phyloP scores from a whole-genome alignment of 2,888 invertebrate species.

The Parochlus steinenii region DNA sequence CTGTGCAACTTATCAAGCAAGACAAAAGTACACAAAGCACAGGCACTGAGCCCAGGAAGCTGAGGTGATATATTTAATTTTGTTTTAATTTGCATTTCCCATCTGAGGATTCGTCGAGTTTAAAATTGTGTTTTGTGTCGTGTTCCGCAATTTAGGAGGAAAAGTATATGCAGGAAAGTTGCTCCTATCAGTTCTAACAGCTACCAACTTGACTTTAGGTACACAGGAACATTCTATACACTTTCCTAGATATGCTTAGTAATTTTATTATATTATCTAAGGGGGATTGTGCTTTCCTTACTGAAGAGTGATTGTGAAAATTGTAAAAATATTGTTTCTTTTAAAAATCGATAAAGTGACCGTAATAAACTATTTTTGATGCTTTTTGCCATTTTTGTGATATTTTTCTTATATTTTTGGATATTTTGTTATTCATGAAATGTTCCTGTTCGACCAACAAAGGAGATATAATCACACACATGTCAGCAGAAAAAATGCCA shows the following conservation, averaged over 20 bases:
- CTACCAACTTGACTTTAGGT: too few species aligned
- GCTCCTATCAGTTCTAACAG: too few species aligned
- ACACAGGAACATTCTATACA: too few species aligned
- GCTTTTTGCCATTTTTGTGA: neutral
- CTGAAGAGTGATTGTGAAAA: too few species aligned
- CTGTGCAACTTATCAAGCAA: constrained; percentile 2
- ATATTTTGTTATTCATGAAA: too few species aligned
- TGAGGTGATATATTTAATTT: constrained; percentile 12
- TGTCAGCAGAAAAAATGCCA: constrained; percentile 3
- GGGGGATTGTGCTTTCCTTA: too few species aligned
- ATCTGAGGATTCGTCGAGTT: constrained; percentile 3
- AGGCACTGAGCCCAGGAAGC: constrained; percentile 4
- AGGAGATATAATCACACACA: constrained; percentile 3
- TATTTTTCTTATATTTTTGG: too few species aligned
- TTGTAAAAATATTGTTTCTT: neutral
- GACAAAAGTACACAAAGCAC: constrained; percentile 5
- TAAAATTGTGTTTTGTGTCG: neutral
- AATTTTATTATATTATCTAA: too few species aligned
- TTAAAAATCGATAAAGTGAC: constrained; percentile 3
- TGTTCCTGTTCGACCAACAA: too few species aligned
- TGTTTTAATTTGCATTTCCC: constrained; percentile 11
- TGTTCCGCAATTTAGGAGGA: neutral
- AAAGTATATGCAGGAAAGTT: neutral
- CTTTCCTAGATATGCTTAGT: too few species aligned
- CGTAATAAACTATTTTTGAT: constrained; percentile 4